Percentiles rank a stretch among this genome's conserved stretches.
Evolutionary conservation across 1,140 invertebrate genomes (phyloP).

Genomic region (Aphidius gifuensis): DNA sequence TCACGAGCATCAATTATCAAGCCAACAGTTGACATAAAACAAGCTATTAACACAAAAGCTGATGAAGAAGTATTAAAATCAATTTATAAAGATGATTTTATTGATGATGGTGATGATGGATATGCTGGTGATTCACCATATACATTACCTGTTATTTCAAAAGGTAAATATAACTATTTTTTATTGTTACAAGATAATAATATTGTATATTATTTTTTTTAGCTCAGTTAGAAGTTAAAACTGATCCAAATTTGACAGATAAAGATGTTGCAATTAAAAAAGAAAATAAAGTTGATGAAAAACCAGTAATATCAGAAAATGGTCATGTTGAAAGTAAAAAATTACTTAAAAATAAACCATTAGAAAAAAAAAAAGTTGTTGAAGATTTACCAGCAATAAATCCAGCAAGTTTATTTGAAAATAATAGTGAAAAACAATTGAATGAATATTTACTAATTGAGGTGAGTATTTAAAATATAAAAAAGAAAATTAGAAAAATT

Average conservation of each 20-base stretch:
- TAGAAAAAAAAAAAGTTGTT: conserved; percentile 16
- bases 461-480: conserved; percentile 28
- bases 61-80: conserved; percentile 44
- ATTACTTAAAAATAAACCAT: conserved; percentile 8
- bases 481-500: conserved; percentile 13
- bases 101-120: conserved; percentile 39
- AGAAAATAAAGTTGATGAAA: conserved; percentile 29
- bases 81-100: conserved; percentile 45
- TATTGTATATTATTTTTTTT: conserved; percentile 20
- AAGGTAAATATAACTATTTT: conserved; percentile 28
- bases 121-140: conserved; percentile 36
- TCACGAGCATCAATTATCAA: conserved; percentile 31
- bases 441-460: conserved; percentile 45
- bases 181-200: conserved; percentile 14
- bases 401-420: conserved; percentile 34
- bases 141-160: conserved; percentile 37
- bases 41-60: conserved; percentile 39
- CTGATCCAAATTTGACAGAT: conserved; percentile 22
- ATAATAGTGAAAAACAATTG: conserved; percentile 36
- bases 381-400: conserved; percentile 27
- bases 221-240: conserved; percentile 34
- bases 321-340: conserved; percentile 28
- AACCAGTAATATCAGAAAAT: conserved; percentile 41
- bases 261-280: conserved; percentile 2
- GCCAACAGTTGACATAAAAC: conserved; percentile 43